These are phyloP conservation scores for Calliphora vomitoria DNA, from an alignment of 2,888 invertebrate species.

Conservation along the genomic window DNA sequence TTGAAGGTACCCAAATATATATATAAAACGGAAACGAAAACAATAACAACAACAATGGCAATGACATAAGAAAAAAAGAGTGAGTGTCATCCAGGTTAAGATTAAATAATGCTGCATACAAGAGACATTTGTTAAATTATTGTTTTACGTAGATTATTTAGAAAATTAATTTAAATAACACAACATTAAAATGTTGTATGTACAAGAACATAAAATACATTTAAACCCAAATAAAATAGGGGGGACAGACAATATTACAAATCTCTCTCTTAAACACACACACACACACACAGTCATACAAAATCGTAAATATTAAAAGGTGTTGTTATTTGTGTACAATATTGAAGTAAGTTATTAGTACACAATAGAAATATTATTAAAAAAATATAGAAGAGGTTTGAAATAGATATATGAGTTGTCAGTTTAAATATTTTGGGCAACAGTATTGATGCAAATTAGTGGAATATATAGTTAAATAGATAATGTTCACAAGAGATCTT, in stretches of 20 bases:
- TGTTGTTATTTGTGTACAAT: slow-evolving; percentile 6
- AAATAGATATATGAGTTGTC: not conserved
- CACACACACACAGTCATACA: not conserved
- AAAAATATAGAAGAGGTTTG: not conserved
- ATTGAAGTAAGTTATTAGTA: slow-evolving; percentile 3
- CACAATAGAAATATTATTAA: not conserved
- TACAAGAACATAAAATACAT: slow-evolving; percentile 9
- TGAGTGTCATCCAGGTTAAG: slow-evolving; percentile 46
- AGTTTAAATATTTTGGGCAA: not conserved
- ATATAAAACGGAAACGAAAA: slow-evolving; percentile 11
- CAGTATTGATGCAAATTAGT: not conserved
- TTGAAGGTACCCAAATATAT: not conserved
- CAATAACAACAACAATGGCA: not conserved
- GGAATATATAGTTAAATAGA: not conserved
- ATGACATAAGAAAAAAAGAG: slow-evolving; percentile 9
- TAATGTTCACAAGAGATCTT: too few species aligned
- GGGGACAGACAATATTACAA: not conserved
- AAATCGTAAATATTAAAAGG: slow-evolving; percentile 25
- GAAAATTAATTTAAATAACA: slow-evolving; percentile 67
- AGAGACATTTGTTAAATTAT: slow-evolving; percentile 62
- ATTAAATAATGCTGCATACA: slow-evolving; percentile 51
- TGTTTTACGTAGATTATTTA: slow-evolving; percentile 61
- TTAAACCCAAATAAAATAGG: not conserved
- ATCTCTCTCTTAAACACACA: not conserved
- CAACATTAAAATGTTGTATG: slow-evolving; percentile 47